Conservation (phyloP, 2,888 invertebrate species). For the Orgyia antiqua region DNA sequence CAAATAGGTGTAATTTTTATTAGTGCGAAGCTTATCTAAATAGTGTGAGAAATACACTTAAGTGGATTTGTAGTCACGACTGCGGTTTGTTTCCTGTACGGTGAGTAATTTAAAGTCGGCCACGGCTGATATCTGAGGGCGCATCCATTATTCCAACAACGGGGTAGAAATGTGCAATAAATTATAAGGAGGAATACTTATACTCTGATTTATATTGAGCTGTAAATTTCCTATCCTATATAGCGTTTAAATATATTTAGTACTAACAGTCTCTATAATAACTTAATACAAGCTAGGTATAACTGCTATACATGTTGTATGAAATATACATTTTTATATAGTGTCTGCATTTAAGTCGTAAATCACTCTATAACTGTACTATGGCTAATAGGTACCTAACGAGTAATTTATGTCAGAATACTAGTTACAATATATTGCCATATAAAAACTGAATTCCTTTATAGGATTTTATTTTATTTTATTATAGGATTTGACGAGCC, state of each 20-base stretch:
- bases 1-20: constrained; percentile 55
- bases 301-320: neutral
- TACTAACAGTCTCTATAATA: constrained; percentile 18
- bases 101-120: constrained; percentile 71
- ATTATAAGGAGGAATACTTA: constrained; percentile 67
- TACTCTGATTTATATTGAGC: constrained; percentile 65
- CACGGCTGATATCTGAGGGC: constrained; percentile 64
- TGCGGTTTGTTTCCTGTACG: constrained; percentile 60
- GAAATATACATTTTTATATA: too few relatives aligned
- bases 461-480: too few relatives aligned
- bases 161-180: constrained; percentile 60
- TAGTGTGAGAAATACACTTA: constrained; percentile 63
- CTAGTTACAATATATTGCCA: too few relatives aligned
- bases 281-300: neutral
- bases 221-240: constrained; percentile 50
- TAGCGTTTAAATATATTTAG: constrained; percentile 26
- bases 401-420: too few relatives aligned
- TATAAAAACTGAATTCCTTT: too few relatives aligned
- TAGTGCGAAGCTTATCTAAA: constrained; percentile 54
- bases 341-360: too few relatives aligned
- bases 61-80: constrained; percentile 64
- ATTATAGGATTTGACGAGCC: too few relatives aligned
- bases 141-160: constrained; percentile 71
- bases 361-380: too few relatives aligned
- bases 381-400: too few relatives aligned